These are phyloP conservation scores for Drosophila nasuta DNA, from an alignment of 1,140 invertebrate species.

Conservation along the genomic window DNA sequence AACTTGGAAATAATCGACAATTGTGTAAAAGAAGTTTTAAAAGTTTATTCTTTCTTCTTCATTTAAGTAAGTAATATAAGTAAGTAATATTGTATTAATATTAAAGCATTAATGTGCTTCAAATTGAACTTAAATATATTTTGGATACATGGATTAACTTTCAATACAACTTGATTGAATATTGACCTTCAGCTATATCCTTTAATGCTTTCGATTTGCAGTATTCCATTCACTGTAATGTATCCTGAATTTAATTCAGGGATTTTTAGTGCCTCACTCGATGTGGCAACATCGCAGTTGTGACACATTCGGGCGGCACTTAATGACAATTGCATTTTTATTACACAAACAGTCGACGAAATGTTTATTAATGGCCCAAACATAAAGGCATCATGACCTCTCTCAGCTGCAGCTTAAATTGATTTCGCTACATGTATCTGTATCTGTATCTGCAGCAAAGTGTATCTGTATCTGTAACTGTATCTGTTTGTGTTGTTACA, in stretches of 20 bases:
- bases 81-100: too few relatives aligned
- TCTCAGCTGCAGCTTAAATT: conserved; percentile 69
- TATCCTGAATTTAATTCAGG: conserved; percentile 23
- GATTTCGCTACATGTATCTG: conserved; percentile 59
- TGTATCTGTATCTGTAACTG: conserved; percentile 38
- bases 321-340: conserved; percentile 84
- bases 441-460: conserved; percentile 35
- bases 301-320: conserved; percentile 54
- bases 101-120: too few relatives aligned
- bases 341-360: conserved; percentile 78
- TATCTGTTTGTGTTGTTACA: conserved; percentile 67
- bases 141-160: not conserved
- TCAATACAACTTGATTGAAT: not conserved
- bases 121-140: too few relatives aligned
- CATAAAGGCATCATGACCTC: conserved; percentile 64
- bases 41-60: too few relatives aligned
- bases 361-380: conserved; percentile 79
- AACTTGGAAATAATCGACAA: too few relatives aligned
- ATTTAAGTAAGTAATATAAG: too few relatives aligned
- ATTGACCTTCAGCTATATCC: not conserved
- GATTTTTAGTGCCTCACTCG: conserved; percentile 31
- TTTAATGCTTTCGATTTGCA: conserved; percentile 23
- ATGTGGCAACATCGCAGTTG: conserved; percentile 48
- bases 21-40: too few relatives aligned
- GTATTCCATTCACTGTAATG: conserved; percentile 22